Conservation (phyloP, 2,797 vertebrate genomes). For the Alexandromys oeconomus region DNA sequence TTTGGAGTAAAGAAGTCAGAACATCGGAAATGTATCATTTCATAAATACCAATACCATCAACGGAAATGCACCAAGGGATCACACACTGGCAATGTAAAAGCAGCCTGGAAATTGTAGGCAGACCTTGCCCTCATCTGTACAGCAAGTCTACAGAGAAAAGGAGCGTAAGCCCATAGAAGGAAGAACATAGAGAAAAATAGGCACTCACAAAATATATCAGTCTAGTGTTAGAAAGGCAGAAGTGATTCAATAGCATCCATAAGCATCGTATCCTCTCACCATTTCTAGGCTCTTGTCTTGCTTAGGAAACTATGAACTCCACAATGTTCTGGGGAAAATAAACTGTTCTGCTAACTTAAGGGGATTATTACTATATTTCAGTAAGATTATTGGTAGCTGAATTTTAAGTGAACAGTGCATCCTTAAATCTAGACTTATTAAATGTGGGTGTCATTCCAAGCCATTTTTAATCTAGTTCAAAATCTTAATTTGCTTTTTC, state of each 20-base stretch:
- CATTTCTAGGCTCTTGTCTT: neutral
- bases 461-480: conserved; percentile 13
- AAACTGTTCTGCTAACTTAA: conserved; percentile 10
- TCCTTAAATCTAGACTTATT: conserved; percentile 8
- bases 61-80: neutral
- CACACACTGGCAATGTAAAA: neutral
- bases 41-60: neutral
- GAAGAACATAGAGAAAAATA: neutral
- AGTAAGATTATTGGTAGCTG: conserved; percentile 2
- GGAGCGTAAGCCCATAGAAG: neutral
- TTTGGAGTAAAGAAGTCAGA: neutral
- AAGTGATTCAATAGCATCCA: neutral
- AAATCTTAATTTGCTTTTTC: conserved; percentile 43
- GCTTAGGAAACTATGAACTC: conserved; percentile 33
- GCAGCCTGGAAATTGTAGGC: neutral
- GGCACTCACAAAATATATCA: neutral
- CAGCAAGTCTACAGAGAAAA: neutral
- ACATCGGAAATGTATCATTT: neutral
- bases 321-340: neutral
- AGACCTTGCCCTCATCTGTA: neutral
- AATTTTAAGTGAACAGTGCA: neutral
- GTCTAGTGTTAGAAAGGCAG: neutral
- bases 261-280: neutral
- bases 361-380: conserved; percentile 15
- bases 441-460: neutral